phyloP scores from a whole-genome alignment of 2,888 invertebrate genomes.

The Terebella lapidaria region DNA sequence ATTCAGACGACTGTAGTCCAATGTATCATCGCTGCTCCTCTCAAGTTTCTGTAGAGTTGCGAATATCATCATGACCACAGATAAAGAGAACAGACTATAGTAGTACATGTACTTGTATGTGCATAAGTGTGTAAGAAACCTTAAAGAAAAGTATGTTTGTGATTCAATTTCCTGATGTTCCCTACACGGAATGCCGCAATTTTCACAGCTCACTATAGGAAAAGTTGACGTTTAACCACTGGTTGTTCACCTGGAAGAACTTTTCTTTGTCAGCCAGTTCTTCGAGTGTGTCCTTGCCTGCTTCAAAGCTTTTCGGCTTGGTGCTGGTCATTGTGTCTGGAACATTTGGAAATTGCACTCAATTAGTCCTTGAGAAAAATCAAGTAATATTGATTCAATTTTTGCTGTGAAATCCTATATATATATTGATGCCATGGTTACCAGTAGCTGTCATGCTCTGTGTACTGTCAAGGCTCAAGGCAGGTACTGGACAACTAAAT shows the following conservation, averaged over 20 bases:
- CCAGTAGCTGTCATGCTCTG: not conserved
- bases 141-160: no score
- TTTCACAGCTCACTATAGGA: no score
- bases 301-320: not conserved
- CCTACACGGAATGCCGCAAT: no score
- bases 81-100: not conserved
- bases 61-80: not conserved
- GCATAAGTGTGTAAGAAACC: no score
- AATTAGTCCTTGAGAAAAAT: no score
- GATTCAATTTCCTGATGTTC: no score
- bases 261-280: slow-evolving; percentile 45
- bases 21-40: not conserved
- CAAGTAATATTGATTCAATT: no score
- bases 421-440: no score
- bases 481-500: not conserved
- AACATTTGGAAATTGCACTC: no score
- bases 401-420: no score
- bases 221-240: no score
- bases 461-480: not conserved
- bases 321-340: not conserved
- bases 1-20: not conserved
- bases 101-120: no score
- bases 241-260: slow-evolving; percentile 38
- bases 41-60: not conserved
- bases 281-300: slow-evolving; percentile 37